A percentile compares a stretch with the other conserved stretches of the same genome.
These are phyloP conservation scores for Nymphalis io DNA, from an alignment of 1,140 invertebrate species.

Conservation along the genomic window DNA sequence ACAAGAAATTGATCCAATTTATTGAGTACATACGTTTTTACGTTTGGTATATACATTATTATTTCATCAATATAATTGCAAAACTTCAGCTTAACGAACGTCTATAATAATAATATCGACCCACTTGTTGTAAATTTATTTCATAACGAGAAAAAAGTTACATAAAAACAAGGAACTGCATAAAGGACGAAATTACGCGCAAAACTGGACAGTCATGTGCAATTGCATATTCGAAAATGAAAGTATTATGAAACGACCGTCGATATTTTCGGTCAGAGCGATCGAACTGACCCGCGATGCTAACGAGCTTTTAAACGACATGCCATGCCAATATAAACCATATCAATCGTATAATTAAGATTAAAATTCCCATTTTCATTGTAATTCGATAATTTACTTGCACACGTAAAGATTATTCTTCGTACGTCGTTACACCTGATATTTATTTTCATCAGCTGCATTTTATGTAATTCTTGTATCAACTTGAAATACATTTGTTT, in stretches of 20 bases:
- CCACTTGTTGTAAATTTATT: not conserved
- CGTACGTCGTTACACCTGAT: too few relatives aligned
- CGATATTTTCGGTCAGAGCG: constrained; percentile 26
- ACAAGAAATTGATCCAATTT: not conserved
- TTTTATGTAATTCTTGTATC: too few relatives aligned
- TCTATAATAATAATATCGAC: not conserved
- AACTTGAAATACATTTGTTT: too few relatives aligned
- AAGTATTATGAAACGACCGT: constrained; percentile 32
- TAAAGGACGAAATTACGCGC: constrained; percentile 30
- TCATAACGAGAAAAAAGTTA: constrained; percentile 29
- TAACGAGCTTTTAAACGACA: constrained; percentile 9
- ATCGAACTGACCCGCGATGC: constrained; percentile 19
- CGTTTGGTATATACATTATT: not conserved
- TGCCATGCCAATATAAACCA: not conserved
- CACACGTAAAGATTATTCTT: not conserved
- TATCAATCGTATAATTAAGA: not conserved
- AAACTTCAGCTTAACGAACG: not conserved
- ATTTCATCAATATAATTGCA: not conserved
- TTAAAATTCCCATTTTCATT: not conserved
- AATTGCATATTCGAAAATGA: constrained; percentile 37
- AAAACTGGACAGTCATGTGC: constrained; percentile 31
- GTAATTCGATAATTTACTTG: not conserved
- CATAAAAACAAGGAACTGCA: constrained; percentile 31
- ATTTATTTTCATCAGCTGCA: too few relatives aligned
- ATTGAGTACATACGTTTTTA: not conserved